Evolutionary conservation across 1,140 invertebrate genomes (phyloP).

Genomic region (Doryteuthis pealeii): DNA sequence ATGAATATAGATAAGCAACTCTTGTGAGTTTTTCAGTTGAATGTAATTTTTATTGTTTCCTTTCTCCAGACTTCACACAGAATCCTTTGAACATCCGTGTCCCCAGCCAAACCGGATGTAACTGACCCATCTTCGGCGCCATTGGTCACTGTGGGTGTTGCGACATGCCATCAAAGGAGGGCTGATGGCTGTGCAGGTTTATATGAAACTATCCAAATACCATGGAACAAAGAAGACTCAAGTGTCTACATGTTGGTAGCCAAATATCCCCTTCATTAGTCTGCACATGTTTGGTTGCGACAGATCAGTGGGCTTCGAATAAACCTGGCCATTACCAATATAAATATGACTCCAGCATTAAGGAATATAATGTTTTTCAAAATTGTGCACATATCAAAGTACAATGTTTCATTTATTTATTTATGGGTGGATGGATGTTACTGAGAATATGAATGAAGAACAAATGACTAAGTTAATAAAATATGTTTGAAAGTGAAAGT

Average conservation of each 20-base stretch:
- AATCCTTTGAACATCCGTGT: too few species aligned
- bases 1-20: too few species aligned
- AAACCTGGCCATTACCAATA: constrained; percentile 74
- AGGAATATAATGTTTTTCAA: constrained; percentile 42
- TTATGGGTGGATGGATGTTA: too few species aligned
- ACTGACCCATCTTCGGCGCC: not conserved
- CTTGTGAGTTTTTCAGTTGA: too few species aligned
- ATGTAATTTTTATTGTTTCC: too few species aligned
- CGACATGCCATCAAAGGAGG: not conserved
- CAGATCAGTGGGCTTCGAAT: constrained; percentile 69
- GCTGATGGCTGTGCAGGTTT: not conserved
- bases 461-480: not conserved
- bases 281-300: constrained; percentile 65
- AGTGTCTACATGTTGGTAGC: constrained; percentile 26
- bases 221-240: not conserved
- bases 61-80: too few species aligned
- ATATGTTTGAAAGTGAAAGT: not conserved
- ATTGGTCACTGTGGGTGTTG: not conserved
- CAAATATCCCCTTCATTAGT: constrained; percentile 71
- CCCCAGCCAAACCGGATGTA: too few species aligned
- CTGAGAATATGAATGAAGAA: too few species aligned
- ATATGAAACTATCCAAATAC: not conserved
- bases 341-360: constrained; percentile 72
- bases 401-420: not conserved
- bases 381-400: not conserved